phyloP scores from a whole-genome alignment of 2,113 vertebrate genomes.

The Bubo scandiacus region DNA sequence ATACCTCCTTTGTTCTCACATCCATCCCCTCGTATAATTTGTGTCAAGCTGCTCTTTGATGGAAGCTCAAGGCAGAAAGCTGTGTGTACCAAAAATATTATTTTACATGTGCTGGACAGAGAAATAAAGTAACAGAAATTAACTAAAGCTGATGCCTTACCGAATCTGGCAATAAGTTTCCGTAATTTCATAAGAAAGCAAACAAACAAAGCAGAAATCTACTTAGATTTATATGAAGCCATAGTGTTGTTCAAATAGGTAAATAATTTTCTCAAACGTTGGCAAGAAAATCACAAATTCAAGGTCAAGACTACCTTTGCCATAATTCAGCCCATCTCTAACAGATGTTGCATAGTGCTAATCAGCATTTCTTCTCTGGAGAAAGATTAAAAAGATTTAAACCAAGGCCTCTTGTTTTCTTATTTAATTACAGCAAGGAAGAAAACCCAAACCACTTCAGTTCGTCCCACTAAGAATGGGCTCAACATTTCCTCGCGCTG shows the following conservation, averaged over 20 bases:
- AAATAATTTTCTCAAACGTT: not conserved
- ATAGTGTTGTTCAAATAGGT: not conserved
- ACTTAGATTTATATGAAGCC: not conserved
- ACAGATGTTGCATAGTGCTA: not conserved
- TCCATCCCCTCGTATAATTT: not conserved
- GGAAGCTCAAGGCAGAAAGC: not conserved
- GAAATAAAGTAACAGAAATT: not conserved
- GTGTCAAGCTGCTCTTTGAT: constrained; percentile 44
- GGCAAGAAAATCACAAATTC: not conserved
- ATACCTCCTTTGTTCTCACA: constrained; percentile 56
- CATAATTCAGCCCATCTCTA: not conserved
- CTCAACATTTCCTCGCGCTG: not conserved
- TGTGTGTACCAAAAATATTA: not conserved
- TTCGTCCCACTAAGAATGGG: not conserved
- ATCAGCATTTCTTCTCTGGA: not conserved
- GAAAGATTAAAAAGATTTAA: constrained; percentile 35
- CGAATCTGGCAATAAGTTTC: not conserved
- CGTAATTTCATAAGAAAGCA: not conserved
- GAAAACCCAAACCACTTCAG: not conserved
- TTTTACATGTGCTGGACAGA: not conserved
- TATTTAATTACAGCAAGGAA: constrained; percentile 2
- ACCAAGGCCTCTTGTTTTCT: not conserved
- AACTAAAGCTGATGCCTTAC: not conserved
- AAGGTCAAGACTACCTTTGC: not conserved
- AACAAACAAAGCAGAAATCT: not conserved